Evolutionary conservation across 2,797 vertebrate species (phyloP).

Genomic region (Garrulus glandarius): DNA sequence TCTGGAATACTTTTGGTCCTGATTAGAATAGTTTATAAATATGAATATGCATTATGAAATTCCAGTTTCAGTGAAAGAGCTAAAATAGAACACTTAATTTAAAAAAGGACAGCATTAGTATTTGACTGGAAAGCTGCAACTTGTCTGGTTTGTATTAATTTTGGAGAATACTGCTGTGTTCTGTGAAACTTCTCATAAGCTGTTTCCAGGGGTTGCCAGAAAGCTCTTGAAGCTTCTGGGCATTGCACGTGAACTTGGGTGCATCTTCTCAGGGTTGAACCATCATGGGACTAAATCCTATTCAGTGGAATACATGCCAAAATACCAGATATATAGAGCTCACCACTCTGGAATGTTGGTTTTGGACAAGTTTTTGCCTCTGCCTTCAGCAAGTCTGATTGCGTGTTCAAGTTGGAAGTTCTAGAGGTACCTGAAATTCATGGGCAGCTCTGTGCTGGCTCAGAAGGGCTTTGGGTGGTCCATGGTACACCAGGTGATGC

Average conservation of each 20-base stretch:
- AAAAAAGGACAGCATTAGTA: not conserved
- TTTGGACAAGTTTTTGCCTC: not conserved
- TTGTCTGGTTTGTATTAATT: not conserved
- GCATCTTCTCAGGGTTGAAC: not conserved
- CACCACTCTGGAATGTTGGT: accelerated
- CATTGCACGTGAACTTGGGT: not conserved
- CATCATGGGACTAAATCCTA: not conserved
- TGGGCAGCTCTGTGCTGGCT: not conserved
- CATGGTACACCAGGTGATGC: accelerated
- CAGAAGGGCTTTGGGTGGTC: not conserved
- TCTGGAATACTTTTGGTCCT: not conserved
- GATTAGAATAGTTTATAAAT: not conserved
- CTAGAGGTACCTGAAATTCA: not conserved
- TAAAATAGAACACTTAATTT: not conserved
- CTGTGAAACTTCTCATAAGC: not conserved
- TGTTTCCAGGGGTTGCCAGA: not conserved
- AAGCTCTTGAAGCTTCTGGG: not conserved
- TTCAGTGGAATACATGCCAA: not conserved
- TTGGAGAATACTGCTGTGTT: not conserved
- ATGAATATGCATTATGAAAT: not conserved
- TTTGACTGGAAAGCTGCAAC: not conserved
- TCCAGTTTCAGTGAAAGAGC: not conserved
- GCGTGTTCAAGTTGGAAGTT: accelerated
- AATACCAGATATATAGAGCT: accelerated
- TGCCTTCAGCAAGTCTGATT: not conserved